Percentiles rank a stretch among this genome's conserved stretches.
Evolutionary conservation across 2,888 invertebrate species (phyloP).

Genomic region (Campoplex capitator): DNA sequence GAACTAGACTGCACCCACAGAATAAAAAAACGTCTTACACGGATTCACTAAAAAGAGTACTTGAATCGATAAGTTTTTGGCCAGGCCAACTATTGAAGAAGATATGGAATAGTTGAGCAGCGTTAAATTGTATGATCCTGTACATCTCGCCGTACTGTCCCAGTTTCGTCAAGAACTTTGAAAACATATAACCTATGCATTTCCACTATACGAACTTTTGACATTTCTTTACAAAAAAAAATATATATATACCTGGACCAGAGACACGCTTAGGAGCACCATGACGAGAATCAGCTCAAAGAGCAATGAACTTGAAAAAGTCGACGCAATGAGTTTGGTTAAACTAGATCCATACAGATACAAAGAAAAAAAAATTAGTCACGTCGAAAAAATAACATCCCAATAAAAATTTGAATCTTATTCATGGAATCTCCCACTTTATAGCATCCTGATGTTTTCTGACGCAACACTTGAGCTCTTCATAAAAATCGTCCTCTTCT

Average conservation of each 20-base stretch:
- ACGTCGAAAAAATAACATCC: neutral
- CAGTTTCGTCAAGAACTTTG: neutral
- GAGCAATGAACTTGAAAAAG: constrained; percentile 23
- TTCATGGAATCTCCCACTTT: constrained; percentile 2
- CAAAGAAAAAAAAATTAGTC: neutral
- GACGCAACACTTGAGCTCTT: constrained; percentile 15
- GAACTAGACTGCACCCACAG: too few species aligned
- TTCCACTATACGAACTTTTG: neutral
- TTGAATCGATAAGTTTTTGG: constrained; percentile 33
- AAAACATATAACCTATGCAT: neutral
- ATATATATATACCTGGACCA: constrained; percentile 21
- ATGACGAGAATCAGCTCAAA: constrained; percentile 1
- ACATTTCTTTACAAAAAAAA: neutral
- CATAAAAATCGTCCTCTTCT: neutral
- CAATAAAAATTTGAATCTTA: neutral
- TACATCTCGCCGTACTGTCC: constrained; percentile 10
- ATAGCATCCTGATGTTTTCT: constrained; percentile 42
- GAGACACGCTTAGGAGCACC: constrained; percentile 16
- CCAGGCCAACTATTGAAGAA: constrained; percentile 43
- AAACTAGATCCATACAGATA: constrained; percentile 12
- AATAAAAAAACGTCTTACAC: neutral
- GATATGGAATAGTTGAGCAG: constrained; percentile 30
- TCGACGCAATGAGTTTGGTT: constrained; percentile 34
- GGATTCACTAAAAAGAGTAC: neutral
- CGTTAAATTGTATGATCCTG: constrained; percentile 25